Conservation (phyloP, 2,797 vertebrate species). For the Trachurus trachurus region DNA sequence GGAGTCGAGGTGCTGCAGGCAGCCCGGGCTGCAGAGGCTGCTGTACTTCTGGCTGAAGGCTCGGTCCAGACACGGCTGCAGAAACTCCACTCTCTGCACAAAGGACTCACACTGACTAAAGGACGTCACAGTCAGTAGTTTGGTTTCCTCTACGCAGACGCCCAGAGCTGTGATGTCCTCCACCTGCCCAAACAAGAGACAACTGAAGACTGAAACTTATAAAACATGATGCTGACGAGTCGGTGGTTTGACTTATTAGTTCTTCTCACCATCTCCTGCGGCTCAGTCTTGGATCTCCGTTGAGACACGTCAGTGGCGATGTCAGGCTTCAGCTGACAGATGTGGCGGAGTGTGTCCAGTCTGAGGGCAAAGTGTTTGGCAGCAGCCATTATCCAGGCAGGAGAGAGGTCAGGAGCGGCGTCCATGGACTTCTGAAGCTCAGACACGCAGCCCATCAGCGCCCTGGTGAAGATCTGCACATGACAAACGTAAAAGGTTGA, state of each 20-base stretch:
- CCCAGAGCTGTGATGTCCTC: conserved; percentile 83
- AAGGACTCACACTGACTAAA: conserved; percentile 71
- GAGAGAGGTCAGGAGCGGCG: conserved; percentile 64
- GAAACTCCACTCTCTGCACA: conserved; percentile 73
- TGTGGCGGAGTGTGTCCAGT: conserved; percentile 78
- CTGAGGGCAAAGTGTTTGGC: conserved; percentile 67
- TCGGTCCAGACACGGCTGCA: conserved; percentile 83
- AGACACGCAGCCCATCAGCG: conserved; percentile 70
- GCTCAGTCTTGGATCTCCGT: conserved; percentile 27
- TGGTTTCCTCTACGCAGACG: conserved; percentile 78
- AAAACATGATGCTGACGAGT: not conserved
- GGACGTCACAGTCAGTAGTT: conserved; percentile 64
- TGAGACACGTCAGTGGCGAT: conserved; percentile 36
- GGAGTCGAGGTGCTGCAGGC: conserved; percentile 72
- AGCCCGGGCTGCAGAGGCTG: conserved; percentile 67
- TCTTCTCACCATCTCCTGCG: conserved; percentile 71
- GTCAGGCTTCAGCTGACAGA: conserved; percentile 73
- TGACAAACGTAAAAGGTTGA: not conserved
- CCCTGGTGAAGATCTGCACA: conserved; percentile 71
- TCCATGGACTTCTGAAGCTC: conserved; percentile 74
- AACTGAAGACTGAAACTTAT: not conserved
- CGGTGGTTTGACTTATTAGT: not conserved
- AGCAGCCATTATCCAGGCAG: conserved; percentile 82
- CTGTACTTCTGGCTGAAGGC: conserved; percentile 71
- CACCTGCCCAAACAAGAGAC: conserved; percentile 56